These are phyloP conservation scores for Mallotus villosus DNA, from an alignment of 2,797 vertebrate genomes.

Conservation along the genomic window DNA sequence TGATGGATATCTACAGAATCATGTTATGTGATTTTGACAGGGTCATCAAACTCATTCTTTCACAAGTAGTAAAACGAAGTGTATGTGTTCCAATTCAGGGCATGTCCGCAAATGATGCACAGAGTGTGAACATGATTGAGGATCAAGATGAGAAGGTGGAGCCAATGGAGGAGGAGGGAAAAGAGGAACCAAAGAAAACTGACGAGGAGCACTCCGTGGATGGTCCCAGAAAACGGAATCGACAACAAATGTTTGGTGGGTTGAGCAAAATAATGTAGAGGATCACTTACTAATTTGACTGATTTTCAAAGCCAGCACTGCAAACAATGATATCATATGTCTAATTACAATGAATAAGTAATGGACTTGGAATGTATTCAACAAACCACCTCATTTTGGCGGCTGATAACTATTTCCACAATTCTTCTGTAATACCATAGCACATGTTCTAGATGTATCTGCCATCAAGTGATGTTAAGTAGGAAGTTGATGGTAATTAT, in stretches of 20 bases:
- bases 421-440: too few relatives aligned
- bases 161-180: conserved; percentile 18
- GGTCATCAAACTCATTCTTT: not conserved
- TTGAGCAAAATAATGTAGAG: not conserved
- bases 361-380: too few relatives aligned
- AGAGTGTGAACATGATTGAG: conserved; percentile 39
- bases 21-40: not conserved
- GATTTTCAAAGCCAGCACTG: not conserved
- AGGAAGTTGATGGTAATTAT: not conserved
- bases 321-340: too few relatives aligned
- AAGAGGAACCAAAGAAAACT: conserved; percentile 38
- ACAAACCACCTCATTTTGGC: too few relatives aligned
- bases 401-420: too few relatives aligned
- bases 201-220: conserved; percentile 13
- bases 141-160: conserved; percentile 48
- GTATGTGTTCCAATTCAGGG: conserved; percentile 9
- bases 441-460: too few relatives aligned
- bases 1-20: not conserved
- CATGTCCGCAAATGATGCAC: not conserved
- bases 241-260: not conserved
- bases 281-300: not conserved
- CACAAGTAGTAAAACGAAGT: not conserved
- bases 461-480: too few relatives aligned
- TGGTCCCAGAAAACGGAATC: not conserved
- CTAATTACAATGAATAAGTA: too few relatives aligned